Evolutionary conservation across 2,888 invertebrate species (phyloP).

Genomic region (Chesias legatella): DNA sequence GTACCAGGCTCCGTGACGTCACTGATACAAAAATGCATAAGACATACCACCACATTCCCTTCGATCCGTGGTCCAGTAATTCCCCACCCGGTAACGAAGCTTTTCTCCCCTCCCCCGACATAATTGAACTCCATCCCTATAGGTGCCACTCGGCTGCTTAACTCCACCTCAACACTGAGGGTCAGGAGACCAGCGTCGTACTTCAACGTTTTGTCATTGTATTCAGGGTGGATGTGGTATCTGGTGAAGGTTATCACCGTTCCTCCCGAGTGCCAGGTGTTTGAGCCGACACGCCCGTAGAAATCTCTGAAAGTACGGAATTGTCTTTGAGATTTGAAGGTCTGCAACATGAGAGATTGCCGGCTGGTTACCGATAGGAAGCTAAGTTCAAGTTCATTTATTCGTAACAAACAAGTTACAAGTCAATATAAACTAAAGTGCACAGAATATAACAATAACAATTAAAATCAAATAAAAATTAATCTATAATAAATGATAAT

Average conservation of each 20-base stretch:
- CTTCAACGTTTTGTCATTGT: slow-evolving; percentile 24
- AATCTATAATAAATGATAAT: too few relatives aligned
- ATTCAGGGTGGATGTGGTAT: slow-evolving; percentile 29
- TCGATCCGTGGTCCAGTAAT: slow-evolving; percentile 26
- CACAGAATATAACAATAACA: too few relatives aligned
- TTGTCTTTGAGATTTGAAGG: too few relatives aligned
- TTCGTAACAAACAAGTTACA: too few relatives aligned
- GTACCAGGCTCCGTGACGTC: too few relatives aligned
- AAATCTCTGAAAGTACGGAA: slow-evolving; percentile 20
- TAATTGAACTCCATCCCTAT: slow-evolving; percentile 19
- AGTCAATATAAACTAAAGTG: too few relatives aligned
- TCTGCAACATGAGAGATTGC: too few relatives aligned
- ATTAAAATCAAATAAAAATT: too few relatives aligned
- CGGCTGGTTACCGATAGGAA: too few relatives aligned
- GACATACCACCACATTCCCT: slow-evolving; percentile 25
- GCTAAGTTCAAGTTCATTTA: too few relatives aligned
- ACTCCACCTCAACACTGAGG: slow-evolving; percentile 1
- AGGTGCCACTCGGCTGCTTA: slow-evolving; percentile 13
- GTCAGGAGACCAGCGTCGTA: slow-evolving; percentile 25
- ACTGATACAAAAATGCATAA: background rate
- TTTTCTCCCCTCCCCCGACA: slow-evolving; percentile 17
- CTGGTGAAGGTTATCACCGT: slow-evolving; percentile 6
- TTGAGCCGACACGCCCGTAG: slow-evolving; percentile 28
- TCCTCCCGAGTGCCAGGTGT: slow-evolving; percentile 34
- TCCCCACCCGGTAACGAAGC: slow-evolving; percentile 37